Evolutionary conservation across 2,113 vertebrate species (phyloP), one percentile per base, ranked within the genome.

Genomic region (Xyliphius kryptos): DNA sequence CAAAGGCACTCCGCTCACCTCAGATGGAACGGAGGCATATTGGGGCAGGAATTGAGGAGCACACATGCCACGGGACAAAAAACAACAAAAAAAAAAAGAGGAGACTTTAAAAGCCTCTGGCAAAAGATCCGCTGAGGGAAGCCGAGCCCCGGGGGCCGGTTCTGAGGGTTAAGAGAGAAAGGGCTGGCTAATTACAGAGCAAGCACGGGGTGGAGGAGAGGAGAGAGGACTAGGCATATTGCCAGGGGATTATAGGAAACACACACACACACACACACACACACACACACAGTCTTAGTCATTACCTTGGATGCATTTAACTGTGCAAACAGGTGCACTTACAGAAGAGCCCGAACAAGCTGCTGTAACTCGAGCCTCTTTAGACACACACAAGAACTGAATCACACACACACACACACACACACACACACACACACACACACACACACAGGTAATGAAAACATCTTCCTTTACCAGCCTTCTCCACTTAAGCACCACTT

Each of bases 261-360:
- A 57, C 50, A 44, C 61, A 37, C 62, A 69, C 62, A 82, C 88
- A 64, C 41, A 68, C 17, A n/a, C 55, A 68, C 32, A 72, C 56
- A 41, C 46, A 48, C 60, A 49, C 59, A 56, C 62, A 48, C 67
- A 62, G 56, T 37, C 62, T 49, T 60, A 71, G 55, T 68, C 72
- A 70, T 74, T 70, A 71, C 65, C 62, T 90, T 86, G 82, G 85
- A 89, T 88, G 87, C 87, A 90, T 91, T 88, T 91, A 93, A 91
- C 89, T 87, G 89, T 88, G 87, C 75, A 92, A 95, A 97, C 92
- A 97, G 93, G 94, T 97, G 94, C 91, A 89, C 87, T 87, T 83
- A 92, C 87, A 94, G 89, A 92, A 89, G 86, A 80, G 66, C 82
- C 83, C 82, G 83, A 90, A 85, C 82, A 82, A 81, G 82, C 88